Conservation (phyloP, 2,888 invertebrate species). For the Acanthosepion lycidas region DNA sequence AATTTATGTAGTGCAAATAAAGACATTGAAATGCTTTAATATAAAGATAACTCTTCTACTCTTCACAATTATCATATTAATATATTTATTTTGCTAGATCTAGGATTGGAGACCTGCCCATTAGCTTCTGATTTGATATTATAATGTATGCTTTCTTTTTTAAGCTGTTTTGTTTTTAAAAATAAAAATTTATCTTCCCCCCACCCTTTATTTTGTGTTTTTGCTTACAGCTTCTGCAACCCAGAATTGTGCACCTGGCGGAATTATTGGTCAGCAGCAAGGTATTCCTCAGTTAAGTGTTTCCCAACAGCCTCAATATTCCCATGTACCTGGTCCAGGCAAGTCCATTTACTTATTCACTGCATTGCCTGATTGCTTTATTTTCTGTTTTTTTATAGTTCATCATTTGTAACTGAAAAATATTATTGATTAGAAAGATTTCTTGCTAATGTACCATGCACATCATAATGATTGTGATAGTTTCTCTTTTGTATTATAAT, state of each 20-base stretch:
- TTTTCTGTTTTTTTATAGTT: background rate
- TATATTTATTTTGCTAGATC: background rate
- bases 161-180: background rate
- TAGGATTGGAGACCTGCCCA: background rate
- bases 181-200: background rate
- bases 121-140: background rate
- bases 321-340: conserved; percentile 46
- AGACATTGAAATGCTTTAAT: background rate
- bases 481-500: too few species aligned
- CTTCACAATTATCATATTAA: background rate
- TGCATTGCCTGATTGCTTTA: too few species aligned
- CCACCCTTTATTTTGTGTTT: background rate
- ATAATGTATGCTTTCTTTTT: background rate
- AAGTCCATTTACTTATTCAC: background rate
- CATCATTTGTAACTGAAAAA: background rate
- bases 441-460: background rate
- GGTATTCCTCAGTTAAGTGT: conserved; percentile 43
- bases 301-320: conserved; percentile 36
- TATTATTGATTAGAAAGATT: background rate
- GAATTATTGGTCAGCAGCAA: conserved; percentile 39
- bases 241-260: conserved; percentile 37
- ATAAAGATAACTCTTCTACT: conserved; percentile 21
- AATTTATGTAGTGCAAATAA: background rate
- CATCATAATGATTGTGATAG: background rate
- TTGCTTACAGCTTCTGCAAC: background rate